Evolutionary conservation across 92 coral and sea anemone species (phyloP).

Genomic region (Blastomussa wellsi): DNA sequence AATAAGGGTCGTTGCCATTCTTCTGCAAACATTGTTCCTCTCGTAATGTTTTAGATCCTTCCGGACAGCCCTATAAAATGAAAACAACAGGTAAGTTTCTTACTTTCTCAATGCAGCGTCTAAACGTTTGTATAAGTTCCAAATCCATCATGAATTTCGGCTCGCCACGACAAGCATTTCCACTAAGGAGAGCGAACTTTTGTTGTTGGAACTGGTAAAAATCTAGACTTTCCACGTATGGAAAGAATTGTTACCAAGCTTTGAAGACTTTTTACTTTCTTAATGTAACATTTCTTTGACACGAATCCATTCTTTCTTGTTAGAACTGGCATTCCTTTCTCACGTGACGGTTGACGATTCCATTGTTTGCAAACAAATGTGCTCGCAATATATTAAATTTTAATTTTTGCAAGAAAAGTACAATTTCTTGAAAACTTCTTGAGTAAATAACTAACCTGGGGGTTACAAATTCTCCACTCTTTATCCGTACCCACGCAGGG

Average conservation of each 20-base stretch:
- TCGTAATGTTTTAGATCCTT: background rate
- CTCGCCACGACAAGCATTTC: no score
- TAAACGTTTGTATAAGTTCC: background rate
- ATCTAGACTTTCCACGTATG: no score
- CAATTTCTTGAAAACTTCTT: background rate
- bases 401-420: no score
- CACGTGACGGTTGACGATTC: background rate
- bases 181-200: no score
- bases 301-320: background rate
- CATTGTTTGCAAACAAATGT: background rate
- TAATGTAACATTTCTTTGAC: no score
- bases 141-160: background rate
- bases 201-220: no score
- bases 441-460: slow-evolving; percentile 2
- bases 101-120: no score
- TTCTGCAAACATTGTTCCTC: background rate
- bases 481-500: slow-evolving; percentile 13
- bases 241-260: no score
- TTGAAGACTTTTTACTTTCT: no score
- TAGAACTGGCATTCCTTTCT: background rate
- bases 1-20: background rate
- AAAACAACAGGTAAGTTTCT: background rate
- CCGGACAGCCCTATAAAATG: background rate
- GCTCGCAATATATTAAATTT: background rate
- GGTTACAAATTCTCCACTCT: slow-evolving; percentile 24